Evolutionary conservation across 2,888 invertebrate species (phyloP), one percentile per base, ranked within the genome.

Genomic region (Autographa pulchrina): DNA sequence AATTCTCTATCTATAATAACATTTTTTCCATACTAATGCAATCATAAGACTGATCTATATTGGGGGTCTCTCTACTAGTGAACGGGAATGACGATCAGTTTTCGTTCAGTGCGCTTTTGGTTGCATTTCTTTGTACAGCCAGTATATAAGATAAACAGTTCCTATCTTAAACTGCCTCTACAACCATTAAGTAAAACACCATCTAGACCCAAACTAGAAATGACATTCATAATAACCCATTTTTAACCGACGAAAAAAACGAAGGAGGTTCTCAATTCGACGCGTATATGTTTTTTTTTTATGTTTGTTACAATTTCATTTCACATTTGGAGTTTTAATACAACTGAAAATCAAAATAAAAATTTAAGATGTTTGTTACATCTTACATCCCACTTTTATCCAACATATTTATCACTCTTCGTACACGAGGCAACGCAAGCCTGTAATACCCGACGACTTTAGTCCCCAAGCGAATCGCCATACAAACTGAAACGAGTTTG

Each of bases 41-140:
- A 86, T 94, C 94, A 94, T 94, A 94, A 94, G 93, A 94, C 86
- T 90, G 90, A 86, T 83, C 86, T 88, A 90, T 81, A 84, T 81
- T 79, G 84, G 85, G 87, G 88, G 85, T 85, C 85, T 71, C 75
- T 69, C 83, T 84, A 84, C 73, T 58, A 72, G 38, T 56, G 68
- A 82, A 77, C 32, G 61, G 61, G 41, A 68, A 82, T 66, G 67
- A 73, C 76, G 67, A 69, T 38, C 58, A 71, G 35, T 72, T 64
- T 69, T 66, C 61, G 56, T 65, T 70, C 52, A 60, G 52, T 67
- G 48, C 68, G 62, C 58, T 25, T 68, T 72, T 18, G 54, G 54
- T 68, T 65, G 25, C 8, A 67, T 66, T 71, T 75, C 5, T 25
- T 69, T 18, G 70, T 74, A 68, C 56, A 73, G 38, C 59, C 48